phyloP scores from a whole-genome alignment of 2,113 vertebrate species.

The Probosciger aterrimus region DNA sequence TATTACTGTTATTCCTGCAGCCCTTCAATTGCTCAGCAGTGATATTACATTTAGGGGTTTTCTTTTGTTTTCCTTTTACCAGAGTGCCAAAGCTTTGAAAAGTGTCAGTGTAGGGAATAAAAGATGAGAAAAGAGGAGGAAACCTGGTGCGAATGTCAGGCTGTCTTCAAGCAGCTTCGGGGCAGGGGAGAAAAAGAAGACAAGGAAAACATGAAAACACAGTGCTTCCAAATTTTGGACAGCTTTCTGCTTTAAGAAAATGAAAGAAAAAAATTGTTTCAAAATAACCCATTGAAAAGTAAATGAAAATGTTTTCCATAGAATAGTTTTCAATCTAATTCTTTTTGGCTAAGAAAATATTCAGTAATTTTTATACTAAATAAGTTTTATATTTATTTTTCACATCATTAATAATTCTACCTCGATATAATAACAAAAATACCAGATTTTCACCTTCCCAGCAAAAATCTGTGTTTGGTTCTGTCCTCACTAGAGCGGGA shows the following conservation, averaged over 20 bases:
- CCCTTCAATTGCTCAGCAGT: background rate
- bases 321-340: background rate
- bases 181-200: background rate
- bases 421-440: background rate
- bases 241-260: background rate
- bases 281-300: background rate
- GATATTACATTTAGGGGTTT: background rate
- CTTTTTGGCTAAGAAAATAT: background rate
- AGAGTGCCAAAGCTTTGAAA: background rate
- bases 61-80: background rate
- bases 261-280: background rate
- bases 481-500: background rate
- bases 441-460: background rate
- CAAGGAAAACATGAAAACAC: background rate
- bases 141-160: fast-evolving
- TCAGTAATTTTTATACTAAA: background rate
- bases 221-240: background rate
- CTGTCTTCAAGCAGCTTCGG: background rate
- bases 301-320: background rate
- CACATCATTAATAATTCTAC: background rate
- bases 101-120: background rate
- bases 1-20: background rate
- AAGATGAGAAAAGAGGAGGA: background rate
- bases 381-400: background rate
- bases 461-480: background rate